Conservation (phyloP, 1,140 invertebrate species). For the Nymphalis io region DNA sequence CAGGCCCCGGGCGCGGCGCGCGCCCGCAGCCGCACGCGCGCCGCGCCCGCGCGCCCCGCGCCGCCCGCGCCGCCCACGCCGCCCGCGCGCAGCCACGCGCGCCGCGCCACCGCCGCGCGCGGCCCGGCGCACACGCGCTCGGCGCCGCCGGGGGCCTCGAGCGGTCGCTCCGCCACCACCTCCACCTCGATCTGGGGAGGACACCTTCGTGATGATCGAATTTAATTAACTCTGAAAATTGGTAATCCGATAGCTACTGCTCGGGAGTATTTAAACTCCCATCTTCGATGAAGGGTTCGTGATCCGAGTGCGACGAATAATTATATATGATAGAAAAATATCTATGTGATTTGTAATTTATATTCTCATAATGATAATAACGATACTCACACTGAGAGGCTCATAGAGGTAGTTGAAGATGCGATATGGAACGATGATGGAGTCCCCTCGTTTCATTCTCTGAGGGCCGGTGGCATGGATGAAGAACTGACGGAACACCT, state of each 20-base stretch:
- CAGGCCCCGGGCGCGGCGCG: not conserved
- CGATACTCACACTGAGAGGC: conserved; percentile 54
- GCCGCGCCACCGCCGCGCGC: conserved; percentile 44
- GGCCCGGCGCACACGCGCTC: conserved; percentile 38
- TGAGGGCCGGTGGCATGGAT: conserved; percentile 61
- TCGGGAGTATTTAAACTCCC: too few relatives aligned
- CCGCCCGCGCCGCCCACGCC: conserved; percentile 38
- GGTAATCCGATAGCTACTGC: too few relatives aligned
- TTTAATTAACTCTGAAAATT: not conserved
- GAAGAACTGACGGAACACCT: conserved; percentile 73
- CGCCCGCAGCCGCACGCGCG: too few relatives aligned
- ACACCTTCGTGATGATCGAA: not conserved
- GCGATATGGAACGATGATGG: conserved; percentile 55
- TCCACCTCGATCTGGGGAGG: not conserved
- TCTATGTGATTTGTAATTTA: too few relatives aligned
- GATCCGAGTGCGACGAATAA: too few relatives aligned
- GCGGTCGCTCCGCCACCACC: not conserved
- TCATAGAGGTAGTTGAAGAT: conserved; percentile 70
- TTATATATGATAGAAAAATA: too few relatives aligned
- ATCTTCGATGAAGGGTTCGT: too few relatives aligned
- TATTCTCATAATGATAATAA: too few relatives aligned
- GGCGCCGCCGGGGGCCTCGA: not conserved
- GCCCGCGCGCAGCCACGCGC: conserved; percentile 41
- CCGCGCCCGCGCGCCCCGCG: conserved; percentile 36
- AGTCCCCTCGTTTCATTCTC: conserved; percentile 53